Conservation (phyloP, 2,113 vertebrate genomes). For the Vireo altiloquus region DNA sequence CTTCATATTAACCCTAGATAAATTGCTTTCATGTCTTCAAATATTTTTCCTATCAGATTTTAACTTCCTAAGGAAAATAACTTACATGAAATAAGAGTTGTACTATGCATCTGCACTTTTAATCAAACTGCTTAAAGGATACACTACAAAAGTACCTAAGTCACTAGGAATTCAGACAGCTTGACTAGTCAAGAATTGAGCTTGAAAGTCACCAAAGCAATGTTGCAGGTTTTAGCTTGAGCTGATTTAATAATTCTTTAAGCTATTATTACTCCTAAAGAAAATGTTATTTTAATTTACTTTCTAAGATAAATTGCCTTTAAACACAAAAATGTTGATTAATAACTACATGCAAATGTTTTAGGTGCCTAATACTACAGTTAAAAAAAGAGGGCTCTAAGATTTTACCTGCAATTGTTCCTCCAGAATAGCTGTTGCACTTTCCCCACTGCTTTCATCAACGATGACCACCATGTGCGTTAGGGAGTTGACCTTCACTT, state of each 20-base stretch:
- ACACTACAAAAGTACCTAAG: not conserved
- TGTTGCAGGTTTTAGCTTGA: not conserved
- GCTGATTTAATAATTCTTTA: not conserved
- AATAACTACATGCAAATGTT: not conserved
- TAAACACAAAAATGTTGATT: not conserved
- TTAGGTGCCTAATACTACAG: not conserved
- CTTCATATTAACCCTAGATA: not conserved
- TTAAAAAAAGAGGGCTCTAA: not conserved
- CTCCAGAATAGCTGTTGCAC: slow-evolving; percentile 87
- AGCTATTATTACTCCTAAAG: not conserved
- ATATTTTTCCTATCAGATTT: not conserved
- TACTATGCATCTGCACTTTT: not conserved
- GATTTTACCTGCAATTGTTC: slow-evolving; percentile 88
- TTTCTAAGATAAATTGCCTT: not conserved
- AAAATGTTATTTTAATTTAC: not conserved
- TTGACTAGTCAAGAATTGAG: not conserved
- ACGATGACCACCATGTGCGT: slow-evolving; percentile 99
- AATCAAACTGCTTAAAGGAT: not conserved
- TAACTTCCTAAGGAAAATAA: not conserved
- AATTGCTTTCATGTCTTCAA: not conserved
- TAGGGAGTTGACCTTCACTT: slow-evolving; percentile 96
- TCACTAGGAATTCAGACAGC: not conserved
- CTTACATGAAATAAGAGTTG: not conserved
- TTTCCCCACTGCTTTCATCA: slow-evolving; percentile 92
- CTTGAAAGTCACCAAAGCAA: not conserved